A percentile compares a stretch with the other conserved stretches of the same genome.
These are phyloP conservation scores for Fregetta grallaria DNA, from an alignment of 2,113 vertebrate genomes.

Conservation along the genomic window DNA sequence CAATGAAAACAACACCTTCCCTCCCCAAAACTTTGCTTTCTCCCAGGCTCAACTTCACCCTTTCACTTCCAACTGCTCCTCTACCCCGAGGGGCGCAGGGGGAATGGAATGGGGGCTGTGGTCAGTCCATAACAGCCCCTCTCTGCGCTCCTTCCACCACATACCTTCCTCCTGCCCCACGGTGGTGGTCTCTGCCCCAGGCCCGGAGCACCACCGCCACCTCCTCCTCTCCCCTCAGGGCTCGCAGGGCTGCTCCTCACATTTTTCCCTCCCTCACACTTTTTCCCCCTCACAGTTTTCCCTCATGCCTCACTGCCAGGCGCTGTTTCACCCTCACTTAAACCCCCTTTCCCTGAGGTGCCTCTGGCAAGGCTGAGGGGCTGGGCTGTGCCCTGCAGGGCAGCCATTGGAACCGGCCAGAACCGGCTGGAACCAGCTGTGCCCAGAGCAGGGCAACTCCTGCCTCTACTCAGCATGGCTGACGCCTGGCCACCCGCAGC, in stretches of 20 bases:
- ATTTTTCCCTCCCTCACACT: fast-evolving
- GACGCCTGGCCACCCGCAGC: too few relatives aligned
- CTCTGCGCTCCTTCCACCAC: not conserved
- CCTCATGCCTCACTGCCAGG: too few relatives aligned
- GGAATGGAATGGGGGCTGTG: fast-evolving
- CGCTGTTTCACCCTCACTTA: not conserved
- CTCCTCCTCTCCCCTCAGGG: not conserved
- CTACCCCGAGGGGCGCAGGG: fast-evolving
- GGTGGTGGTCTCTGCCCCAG: not conserved
- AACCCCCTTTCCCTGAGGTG: not conserved
- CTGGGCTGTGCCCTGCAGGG: fast-evolving
- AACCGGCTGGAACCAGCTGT: fast-evolving
- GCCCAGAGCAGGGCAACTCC: not conserved
- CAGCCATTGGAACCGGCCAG: fast-evolving
- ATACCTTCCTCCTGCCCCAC: not conserved
- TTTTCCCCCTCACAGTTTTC: not conserved
- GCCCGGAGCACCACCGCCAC: not conserved
- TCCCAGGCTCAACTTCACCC: not conserved
- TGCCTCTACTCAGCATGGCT: fast-evolving
- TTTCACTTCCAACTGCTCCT: not conserved
- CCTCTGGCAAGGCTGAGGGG: fast-evolving
- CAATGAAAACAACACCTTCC: not conserved
- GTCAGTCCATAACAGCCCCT: not conserved
- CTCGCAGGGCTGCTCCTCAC: fast-evolving
- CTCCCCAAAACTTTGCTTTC: not conserved